These are phyloP conservation scores for Acropternis orthonyx DNA, from an alignment of 2,797 vertebrate species.

Conservation along the genomic window DNA sequence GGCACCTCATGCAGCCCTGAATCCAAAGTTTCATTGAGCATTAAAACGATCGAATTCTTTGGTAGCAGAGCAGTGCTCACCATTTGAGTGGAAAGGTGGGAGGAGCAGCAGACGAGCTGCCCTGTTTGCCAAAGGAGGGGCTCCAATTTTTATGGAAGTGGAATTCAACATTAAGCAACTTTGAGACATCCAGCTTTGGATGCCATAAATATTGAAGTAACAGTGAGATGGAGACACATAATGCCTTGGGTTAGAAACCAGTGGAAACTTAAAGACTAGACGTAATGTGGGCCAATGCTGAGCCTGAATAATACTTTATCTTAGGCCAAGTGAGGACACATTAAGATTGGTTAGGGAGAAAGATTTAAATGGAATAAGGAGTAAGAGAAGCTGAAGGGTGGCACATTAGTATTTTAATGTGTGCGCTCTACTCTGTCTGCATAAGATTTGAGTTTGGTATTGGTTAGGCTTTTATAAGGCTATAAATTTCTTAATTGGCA, in stretches of 20 bases:
- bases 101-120: neutral
- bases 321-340: conserved; percentile 55
- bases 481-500: conserved; percentile 5
- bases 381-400: neutral
- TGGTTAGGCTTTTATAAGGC: neutral
- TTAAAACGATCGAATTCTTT: neutral
- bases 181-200: conserved; percentile 52
- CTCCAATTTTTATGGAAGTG: conserved; percentile 54
- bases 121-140: conserved; percentile 44
- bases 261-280: conserved; percentile 67
- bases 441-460: neutral
- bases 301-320: conserved; percentile 65
- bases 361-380: conserved; percentile 16
- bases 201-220: conserved; percentile 65
- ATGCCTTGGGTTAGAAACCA: conserved; percentile 63
- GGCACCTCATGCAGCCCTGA: rapidly evolving
- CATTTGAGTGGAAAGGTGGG: conserved; percentile 12
- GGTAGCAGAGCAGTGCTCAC: neutral
- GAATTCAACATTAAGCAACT: conserved; percentile 53
- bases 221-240: conserved; percentile 67
- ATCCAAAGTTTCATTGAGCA: neutral
- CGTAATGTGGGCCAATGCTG: conserved; percentile 18
- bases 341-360: neutral
- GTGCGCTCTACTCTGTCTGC: neutral
- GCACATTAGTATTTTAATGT: neutral